Evolutionary conservation across 2,888 invertebrate genomes (phyloP).

Genomic region (Drosophila mimetica): DNA sequence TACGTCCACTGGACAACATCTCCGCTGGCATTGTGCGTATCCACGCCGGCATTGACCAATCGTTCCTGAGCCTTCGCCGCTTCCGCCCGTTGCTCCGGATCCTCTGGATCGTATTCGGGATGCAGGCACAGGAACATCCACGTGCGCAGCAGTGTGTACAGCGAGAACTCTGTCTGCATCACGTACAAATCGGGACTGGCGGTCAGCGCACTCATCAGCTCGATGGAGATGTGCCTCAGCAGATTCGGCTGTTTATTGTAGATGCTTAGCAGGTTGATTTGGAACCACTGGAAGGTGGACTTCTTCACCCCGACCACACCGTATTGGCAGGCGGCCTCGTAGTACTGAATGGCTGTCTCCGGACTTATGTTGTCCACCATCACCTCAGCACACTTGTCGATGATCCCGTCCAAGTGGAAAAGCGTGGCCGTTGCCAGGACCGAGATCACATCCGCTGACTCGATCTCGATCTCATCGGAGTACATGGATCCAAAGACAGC

Average conservation of each 20-base stretch:
- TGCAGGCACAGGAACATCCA: constrained; percentile 88
- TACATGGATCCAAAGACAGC: constrained; percentile 91
- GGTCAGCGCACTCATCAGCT: constrained; percentile 88
- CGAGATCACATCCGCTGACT: constrained; percentile 88
- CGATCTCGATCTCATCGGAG: constrained; percentile 89
- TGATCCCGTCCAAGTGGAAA: constrained; percentile 90
- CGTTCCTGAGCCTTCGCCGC: constrained; percentile 61
- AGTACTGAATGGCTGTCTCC: constrained; percentile 88
- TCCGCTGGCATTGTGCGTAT: constrained; percentile 55
- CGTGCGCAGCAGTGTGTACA: constrained; percentile 89
- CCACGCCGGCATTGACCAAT: constrained; percentile 59
- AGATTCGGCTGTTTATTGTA: constrained; percentile 86
- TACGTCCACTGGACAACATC: constrained; percentile 80
- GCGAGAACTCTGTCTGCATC: constrained; percentile 91
- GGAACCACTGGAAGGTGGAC: constrained; percentile 88
- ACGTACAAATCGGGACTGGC: constrained; percentile 88
- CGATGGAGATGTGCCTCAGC: constrained; percentile 87
- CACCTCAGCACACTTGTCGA: constrained; percentile 89
- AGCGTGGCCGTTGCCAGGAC: constrained; percentile 90
- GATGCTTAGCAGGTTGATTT: constrained; percentile 88
- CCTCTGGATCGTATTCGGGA: constrained; percentile 84
- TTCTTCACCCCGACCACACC: constrained; percentile 87
- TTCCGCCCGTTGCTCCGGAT: constrained; percentile 67
- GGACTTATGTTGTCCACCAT: constrained; percentile 91
- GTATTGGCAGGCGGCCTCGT: constrained; percentile 89